phyloP scores from a whole-genome alignment of 2,888 invertebrate species.

The Apamea sordens region DNA sequence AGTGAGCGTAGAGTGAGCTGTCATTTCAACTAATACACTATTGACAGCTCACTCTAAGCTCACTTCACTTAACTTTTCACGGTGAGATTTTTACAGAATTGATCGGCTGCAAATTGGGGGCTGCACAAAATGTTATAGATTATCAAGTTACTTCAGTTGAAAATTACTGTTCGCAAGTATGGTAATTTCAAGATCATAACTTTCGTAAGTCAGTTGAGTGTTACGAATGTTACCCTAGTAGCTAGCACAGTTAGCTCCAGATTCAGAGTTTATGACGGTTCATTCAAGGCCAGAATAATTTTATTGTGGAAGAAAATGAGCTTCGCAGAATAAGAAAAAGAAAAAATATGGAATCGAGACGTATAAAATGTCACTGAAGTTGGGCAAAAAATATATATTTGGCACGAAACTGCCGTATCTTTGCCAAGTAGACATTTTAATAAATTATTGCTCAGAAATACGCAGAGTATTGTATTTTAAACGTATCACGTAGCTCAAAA shows the following conservation, averaged over 20 bases:
- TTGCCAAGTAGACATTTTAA: conserved; percentile 42
- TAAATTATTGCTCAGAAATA: conserved; percentile 42
- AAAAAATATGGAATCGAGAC: conserved; percentile 40
- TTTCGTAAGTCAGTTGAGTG: not conserved
- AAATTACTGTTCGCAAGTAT: not conserved
- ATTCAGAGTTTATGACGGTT: conserved; percentile 14
- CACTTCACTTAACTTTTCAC: too few species aligned
- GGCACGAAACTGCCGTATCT: conserved; percentile 43
- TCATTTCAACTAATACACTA: too few species aligned
- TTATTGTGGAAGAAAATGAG: conserved; percentile 14
- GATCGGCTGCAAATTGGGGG: too few species aligned
- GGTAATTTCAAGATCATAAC: not conserved
- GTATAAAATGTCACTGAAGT: conserved; percentile 16
- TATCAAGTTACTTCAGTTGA: not conserved
- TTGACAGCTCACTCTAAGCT: too few species aligned
- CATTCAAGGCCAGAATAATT: conserved; percentile 17
- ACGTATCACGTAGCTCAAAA: conserved; percentile 10
- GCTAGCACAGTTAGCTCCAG: not conserved
- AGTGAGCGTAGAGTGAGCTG: too few species aligned
- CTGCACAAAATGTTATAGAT: not conserved
- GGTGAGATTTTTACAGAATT: too few species aligned
- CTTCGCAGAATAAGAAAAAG: not conserved
- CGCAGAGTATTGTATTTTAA: conserved; percentile 14
- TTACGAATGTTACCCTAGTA: conserved; percentile 1
- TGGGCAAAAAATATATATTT: conserved; percentile 40